Evolutionary conservation across 2,888 invertebrate genomes (phyloP), one percentile per base, ranked within the genome.

Genomic region (Shargacucullia verbasci): DNA sequence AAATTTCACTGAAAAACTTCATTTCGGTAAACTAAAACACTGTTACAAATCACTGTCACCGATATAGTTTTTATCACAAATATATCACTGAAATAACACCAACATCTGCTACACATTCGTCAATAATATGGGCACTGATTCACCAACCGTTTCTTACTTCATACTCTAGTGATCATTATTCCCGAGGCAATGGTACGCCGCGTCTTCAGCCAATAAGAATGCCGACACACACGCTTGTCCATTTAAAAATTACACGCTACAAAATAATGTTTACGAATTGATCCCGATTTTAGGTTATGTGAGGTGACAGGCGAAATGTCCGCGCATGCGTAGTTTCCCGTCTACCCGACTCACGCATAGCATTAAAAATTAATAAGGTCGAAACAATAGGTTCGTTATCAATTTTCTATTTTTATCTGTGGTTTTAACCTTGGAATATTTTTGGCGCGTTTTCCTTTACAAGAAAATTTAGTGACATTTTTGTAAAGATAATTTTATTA

Each of bases 271-370:
- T 70, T 63, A 66, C 50, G 59, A 55, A 48, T 70, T 70, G 59
- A 59, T 56, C 50, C 67, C 58, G n/a, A n/a, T 76, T 73, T 65
- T 46, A 83, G 85, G 84, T 85, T 85, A 81, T 77, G 72, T 57
- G 53, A 49, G 64, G 71, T 78, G 79, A 75, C 76, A 70, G 63
- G 59, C 56, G 53, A 54, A 54, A 54, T 25, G 29, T 20, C 5
- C 56, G 80, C 85, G 85, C 84, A 84, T 85, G 86, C 84, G 84
- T 59, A 50, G n/a, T 31, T 35, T 6, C 12, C 11, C 20, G 37
- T 41, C 41, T 49, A 38, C 15, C 39, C 34, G 41, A 29, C 34
- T 20, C 20, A n/a, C 27, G 29, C 29, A 6, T 52, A 33, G 9
- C 27, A 25, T 54, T 60, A 50, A 40, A 60, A 64, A 63, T 54